Evolutionary conservation across 2,797 vertebrate genomes (phyloP), one percentile per base, ranked within the genome.

Genomic region (Aeoliscus strigatus): DNA sequence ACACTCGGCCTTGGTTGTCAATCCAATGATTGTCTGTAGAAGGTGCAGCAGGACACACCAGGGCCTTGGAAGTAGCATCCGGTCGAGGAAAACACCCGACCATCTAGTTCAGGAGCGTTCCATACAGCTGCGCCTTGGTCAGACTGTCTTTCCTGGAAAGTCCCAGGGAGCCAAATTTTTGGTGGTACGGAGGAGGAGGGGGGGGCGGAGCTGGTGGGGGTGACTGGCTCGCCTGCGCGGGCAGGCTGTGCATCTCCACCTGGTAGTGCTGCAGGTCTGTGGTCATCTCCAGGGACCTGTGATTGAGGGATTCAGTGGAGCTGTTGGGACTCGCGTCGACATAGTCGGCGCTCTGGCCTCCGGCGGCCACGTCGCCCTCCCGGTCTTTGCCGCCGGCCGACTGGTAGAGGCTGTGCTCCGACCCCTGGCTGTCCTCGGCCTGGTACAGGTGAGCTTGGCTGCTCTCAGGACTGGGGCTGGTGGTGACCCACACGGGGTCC

Each of bases 91-190:
- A 44, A 24, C 58, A 58, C 55, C 50, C 51, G 51, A 50, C 46
- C 48, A 33, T 40, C 79, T 47, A 83, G 87, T 99, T 99, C 58
- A 99, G 90, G 79, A 99, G 86, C 23, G 94, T 99, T 31, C 96
- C 96, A 0, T 99, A 99, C 47, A 98, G 79, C 87, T 99, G 96
- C 65, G 96, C 96, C 84, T 97, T 98, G 50, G 94, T 99, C 60
- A 99, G 93, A 81, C 94, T 99, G 86, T 98, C 94, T 79, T 98
- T 99, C 61, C 96, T 90, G 60, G 91, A 91, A 64, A 99, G 91
- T 47, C 96, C 94, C 28, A 94, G 80, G 41, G 91, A 88, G 52
- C 91, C 90, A 74, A 93, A 91, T 77, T 89, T 87, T 61, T 93
- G 92, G 79, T 92, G 92, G 73, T 91, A 91, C 2, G 90, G 90